Percentiles rank a stretch among this genome's conserved stretches.
Conservation (phyloP, 2,797 vertebrate species). For the Rhincodon typus region DNA sequence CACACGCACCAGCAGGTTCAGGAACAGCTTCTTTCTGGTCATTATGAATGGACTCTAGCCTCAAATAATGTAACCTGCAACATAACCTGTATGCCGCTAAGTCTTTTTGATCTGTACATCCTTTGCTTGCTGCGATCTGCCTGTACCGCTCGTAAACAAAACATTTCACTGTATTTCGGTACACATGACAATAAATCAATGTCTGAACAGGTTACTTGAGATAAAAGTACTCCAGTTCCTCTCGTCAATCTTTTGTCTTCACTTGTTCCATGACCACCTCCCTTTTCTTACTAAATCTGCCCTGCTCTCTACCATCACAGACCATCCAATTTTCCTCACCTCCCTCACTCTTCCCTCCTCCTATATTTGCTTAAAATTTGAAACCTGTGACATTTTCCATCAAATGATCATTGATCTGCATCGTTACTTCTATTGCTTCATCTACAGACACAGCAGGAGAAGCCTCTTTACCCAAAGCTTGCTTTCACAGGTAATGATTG, state of each 20-base stretch:
- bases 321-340: not conserved
- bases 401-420: not conserved
- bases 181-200: too few relatives aligned
- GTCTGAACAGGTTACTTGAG: too few relatives aligned
- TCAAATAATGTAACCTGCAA: too few relatives aligned
- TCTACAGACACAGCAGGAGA: not conserved
- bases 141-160: too few relatives aligned
- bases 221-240: not conserved
- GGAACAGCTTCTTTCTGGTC: too few relatives aligned
- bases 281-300: not conserved
- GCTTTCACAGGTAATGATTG: not conserved
- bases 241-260: not conserved
- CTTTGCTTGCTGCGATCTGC: too few relatives aligned
- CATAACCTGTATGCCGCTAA: too few relatives aligned
- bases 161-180: too few relatives aligned
- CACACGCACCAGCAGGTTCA: too few relatives aligned
- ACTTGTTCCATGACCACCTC: not conserved
- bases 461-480: not conserved
- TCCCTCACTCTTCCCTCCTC: not conserved
- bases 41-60: too few relatives aligned
- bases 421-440: not conserved
- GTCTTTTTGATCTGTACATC: too few relatives aligned
- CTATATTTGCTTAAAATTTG: not conserved
- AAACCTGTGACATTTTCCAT: not conserved
- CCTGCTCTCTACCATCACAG: not conserved